Conservation (phyloP, 1,140 invertebrate species). For the Sinella curviseta region DNA sequence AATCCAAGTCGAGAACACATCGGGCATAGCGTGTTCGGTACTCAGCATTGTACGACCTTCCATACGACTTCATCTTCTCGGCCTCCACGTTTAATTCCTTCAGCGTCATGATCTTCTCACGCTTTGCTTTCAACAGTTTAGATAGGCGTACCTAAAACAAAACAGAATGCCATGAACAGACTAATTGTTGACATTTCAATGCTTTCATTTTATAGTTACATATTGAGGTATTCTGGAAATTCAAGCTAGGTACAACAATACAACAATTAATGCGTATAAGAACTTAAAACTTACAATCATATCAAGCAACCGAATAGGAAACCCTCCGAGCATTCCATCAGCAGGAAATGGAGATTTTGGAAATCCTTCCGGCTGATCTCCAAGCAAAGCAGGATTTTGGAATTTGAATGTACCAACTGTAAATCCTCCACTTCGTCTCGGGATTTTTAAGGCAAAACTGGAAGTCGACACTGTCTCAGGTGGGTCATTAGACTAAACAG, state of each 20-base stretch:
- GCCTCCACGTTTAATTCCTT: conserved; percentile 88
- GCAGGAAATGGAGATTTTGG: conserved; percentile 54
- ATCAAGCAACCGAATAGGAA: conserved; percentile 80
- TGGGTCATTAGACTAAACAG: conserved; percentile 69
- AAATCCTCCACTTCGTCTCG: conserved; percentile 60
- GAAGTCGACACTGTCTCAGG: conserved; percentile 86
- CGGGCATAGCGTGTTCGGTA: conserved; percentile 88
- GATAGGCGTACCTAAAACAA: conserved; percentile 66
- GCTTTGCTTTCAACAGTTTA: conserved; percentile 82
- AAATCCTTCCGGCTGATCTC: conserved; percentile 55
- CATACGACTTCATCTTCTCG: conserved; percentile 80
- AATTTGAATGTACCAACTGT: conserved; percentile 38
- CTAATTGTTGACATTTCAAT: too few species aligned
- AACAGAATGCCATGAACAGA: conserved; percentile 14
- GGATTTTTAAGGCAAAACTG: conserved; percentile 78
- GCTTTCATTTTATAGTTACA: too few species aligned
- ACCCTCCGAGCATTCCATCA: conserved; percentile 70
- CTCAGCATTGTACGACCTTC: conserved; percentile 69
- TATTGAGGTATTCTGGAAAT: too few species aligned
- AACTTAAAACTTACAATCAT: conserved; percentile 68
- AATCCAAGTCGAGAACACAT: conserved; percentile 85
- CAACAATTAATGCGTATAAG: background rate
- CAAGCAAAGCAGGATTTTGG: conserved; percentile 50
- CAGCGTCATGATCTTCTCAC: conserved; percentile 74
- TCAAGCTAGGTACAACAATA: conserved; percentile 55